A percentile compares a stretch with the other conserved stretches of the same genome.
These are phyloP conservation scores for Pemphigus obesinymphae DNA, from an alignment of 1,140 invertebrate species.

Conservation along the genomic window DNA sequence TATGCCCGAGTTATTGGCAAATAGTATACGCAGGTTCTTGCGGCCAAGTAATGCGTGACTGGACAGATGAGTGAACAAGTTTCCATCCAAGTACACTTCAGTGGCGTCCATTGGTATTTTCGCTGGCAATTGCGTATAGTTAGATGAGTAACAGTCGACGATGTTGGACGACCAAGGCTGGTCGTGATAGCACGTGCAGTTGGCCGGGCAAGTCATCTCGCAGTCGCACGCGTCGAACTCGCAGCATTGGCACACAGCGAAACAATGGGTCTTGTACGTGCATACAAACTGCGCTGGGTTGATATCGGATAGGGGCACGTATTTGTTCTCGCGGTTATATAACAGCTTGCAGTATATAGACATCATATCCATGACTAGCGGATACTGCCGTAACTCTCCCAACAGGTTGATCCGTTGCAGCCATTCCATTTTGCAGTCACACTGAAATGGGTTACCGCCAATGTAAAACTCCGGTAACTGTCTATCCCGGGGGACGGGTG, in stretches of 20 bases:
- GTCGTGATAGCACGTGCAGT: constrained; percentile 91
- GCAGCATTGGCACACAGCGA: constrained; percentile 87
- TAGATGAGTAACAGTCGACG: constrained; percentile 79
- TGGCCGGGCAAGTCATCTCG: constrained; percentile 89
- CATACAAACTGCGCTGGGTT: constrained; percentile 85
- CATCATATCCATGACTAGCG: constrained; percentile 83
- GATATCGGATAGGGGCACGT: constrained; percentile 75
- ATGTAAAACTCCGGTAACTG: constrained; percentile 79
- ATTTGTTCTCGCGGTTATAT: constrained; percentile 74
- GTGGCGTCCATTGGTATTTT: constrained; percentile 91
- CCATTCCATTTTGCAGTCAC: constrained; percentile 86
- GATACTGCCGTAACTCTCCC: constrained; percentile 68
- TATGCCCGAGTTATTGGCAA: constrained; percentile 83
- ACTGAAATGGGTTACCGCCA: constrained; percentile 79
- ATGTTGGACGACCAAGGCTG: constrained; percentile 90
- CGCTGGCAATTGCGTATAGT: constrained; percentile 74
- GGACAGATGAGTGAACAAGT: constrained; percentile 77
- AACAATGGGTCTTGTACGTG: constrained; percentile 87
- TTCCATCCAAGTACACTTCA: constrained; percentile 87
- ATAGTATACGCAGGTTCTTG: constrained; percentile 79
- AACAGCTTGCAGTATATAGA: constrained; percentile 84
- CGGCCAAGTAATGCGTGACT: constrained; percentile 87
- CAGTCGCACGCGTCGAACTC: constrained; percentile 93
- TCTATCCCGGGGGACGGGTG: constrained; percentile 63
- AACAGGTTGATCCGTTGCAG: constrained; percentile 73